Conservation (phyloP, 1,140 invertebrate genomes). For the Lasioglossum baleicum region DNA sequence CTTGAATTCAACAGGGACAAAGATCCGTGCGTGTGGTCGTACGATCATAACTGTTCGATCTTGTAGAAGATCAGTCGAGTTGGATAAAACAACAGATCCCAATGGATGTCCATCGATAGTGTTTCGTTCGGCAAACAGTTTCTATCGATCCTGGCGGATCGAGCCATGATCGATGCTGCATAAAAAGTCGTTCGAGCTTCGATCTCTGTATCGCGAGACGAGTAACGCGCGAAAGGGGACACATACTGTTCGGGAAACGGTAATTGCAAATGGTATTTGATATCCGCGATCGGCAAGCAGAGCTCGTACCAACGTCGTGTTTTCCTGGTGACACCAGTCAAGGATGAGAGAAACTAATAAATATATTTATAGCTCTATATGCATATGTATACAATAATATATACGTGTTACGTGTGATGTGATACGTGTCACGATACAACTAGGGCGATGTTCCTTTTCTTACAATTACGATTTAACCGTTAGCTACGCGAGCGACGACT, state of each 20-base stretch:
- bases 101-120: not conserved
- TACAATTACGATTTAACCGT: conserved; percentile 12
- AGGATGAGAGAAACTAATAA: conserved; percentile 28
- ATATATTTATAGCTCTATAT: conserved; percentile 15
- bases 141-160: not conserved
- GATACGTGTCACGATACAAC: conserved; percentile 26
- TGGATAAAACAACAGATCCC: too few species aligned
- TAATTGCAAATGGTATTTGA: not conserved
- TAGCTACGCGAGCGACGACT: not conserved
- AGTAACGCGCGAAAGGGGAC: too few species aligned
- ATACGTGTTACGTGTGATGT: conserved; percentile 39
- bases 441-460: conserved; percentile 50
- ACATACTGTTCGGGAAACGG: too few species aligned
- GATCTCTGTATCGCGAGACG: too few species aligned
- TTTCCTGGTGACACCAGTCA: conserved; percentile 11
- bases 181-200: not conserved
- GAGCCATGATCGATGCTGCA: not conserved
- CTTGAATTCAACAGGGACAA: too few species aligned
- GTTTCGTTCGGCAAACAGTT: not conserved
- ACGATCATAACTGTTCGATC: too few species aligned
- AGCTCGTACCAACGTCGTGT: conserved; percentile 54
- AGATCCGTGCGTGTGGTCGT: too few species aligned
- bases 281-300: conserved; percentile 36
- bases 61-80: too few species aligned
- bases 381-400: not conserved